Base-by-base conservation (phyloP, 2,888 invertebrate genomes). In the Sceliomorpha sp. region DNA sequence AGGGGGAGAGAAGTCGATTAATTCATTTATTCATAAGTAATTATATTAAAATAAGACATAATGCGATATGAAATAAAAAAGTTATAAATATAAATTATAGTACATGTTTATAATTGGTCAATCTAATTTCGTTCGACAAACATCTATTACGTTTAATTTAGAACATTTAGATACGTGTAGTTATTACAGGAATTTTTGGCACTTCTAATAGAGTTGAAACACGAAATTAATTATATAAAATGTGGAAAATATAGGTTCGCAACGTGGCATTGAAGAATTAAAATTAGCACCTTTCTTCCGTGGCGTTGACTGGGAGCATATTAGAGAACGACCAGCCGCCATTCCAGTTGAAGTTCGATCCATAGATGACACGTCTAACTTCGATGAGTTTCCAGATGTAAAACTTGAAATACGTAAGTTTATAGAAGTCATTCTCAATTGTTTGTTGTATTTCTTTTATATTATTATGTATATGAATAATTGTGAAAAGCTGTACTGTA, bases 351-450 rank as follows among this genome's bases (percentile, higher is more conserved):
- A 98, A 88, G 98, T 99, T 63, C 95, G 96, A 88, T 98, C 98
- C 76, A 99, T 99, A 81, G 99, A 99, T 89, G 99, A 99, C 89
- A 99, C 99, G 34, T 98, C 98, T 75, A 99, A 99, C 90, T 99
- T 99, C 89, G 99, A 99, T 90, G 99, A 99, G 84, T 99, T 99
- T 91, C 99, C 99, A 3, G 99, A 99, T 90, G 98, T 98, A 82
- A 98, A 99, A 88, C 92, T 99, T 77, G 97, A 98, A 91, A 98
- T 98, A 91, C 98, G 98, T 98, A 92, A 94, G 97, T 93, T 39
- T 55, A 53, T 20, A 4, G 20, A 4, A 5, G 5, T 20, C 5
- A 20, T 20, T 2, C 20, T 4, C 20, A 4, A 2, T 20, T 20
- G 3, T 20, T 20, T 20, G n/a, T n/a, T n/a, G n/a, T n/a, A n/a